These are phyloP conservation scores for Papilio protenor DNA, from an alignment of 2,888 invertebrate species.

Conservation along the genomic window DNA sequence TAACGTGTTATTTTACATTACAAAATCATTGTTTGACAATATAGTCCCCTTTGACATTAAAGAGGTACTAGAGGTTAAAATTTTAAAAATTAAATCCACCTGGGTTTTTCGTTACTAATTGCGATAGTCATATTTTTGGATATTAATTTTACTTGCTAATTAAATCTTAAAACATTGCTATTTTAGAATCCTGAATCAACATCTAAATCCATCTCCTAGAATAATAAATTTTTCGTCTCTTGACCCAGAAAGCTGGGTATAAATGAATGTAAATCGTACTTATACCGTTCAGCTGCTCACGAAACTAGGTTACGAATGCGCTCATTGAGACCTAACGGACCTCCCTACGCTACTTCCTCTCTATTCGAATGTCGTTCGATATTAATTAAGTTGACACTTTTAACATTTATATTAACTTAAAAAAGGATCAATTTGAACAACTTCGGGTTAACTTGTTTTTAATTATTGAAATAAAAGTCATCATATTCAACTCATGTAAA, in stretches of 20 bases:
- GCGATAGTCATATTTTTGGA: no score
- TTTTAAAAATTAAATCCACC: no score
- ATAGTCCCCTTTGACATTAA: neutral
- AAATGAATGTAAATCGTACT: slow-evolving; percentile 55
- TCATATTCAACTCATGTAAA: no score
- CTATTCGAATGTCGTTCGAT: slow-evolving; percentile 51
- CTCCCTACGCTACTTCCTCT: slow-evolving; percentile 58
- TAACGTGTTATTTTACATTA: no score
- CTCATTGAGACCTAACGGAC: slow-evolving; percentile 68
- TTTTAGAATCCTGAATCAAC: neutral
- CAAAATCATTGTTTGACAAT: neutral
- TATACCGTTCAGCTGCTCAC: slow-evolving; percentile 63
- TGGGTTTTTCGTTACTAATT: no score
- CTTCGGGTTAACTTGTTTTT: no score
- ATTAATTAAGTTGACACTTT: slow-evolving; percentile 7
- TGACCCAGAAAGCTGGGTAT: slow-evolving; percentile 51
- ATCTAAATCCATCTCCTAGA: slow-evolving; percentile 25
- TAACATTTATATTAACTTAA: slow-evolving; percentile 18
- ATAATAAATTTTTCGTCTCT: slow-evolving; percentile 44
- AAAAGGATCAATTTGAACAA: neutral
- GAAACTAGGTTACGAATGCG: slow-evolving; percentile 70
- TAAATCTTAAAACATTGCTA: no score
- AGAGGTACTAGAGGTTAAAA: no score
- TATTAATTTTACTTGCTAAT: no score
- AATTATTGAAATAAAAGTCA: no score